Percentiles rank a stretch among this genome's conserved stretches.
These are phyloP conservation scores for Ametastegia equiseti DNA, from an alignment of 2,888 invertebrate genomes.

Conservation along the genomic window DNA sequence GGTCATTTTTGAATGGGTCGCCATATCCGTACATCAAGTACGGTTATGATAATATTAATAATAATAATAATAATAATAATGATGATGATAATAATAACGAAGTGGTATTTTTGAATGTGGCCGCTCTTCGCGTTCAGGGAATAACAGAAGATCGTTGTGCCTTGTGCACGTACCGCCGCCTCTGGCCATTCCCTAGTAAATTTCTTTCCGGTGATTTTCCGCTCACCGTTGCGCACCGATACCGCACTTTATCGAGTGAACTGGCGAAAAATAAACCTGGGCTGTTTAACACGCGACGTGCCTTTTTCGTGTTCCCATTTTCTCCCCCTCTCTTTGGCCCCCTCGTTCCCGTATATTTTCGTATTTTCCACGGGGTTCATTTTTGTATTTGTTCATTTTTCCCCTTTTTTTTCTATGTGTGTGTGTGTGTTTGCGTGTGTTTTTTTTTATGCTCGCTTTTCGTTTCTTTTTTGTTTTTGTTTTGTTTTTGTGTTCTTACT, in stretches of 20 bases:
- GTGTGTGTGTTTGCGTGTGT: background rate
- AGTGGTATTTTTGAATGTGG: background rate
- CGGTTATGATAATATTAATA: background rate
- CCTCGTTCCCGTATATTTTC: background rate
- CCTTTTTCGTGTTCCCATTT: conserved; percentile 2
- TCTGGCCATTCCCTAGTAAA: conserved; percentile 27
- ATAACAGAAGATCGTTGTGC: background rate
- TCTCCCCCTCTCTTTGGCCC: background rate
- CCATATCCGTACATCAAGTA: conserved; percentile 2
- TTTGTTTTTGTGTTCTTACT: background rate
- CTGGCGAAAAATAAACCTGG: conserved; percentile 33
- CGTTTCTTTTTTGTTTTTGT: background rate
- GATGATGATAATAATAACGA: background rate
- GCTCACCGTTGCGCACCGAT: conserved; percentile 43
- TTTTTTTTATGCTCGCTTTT: background rate
- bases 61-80: background rate
- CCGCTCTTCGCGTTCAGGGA: background rate
- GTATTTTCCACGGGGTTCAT: background rate
- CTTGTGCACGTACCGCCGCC: conserved; percentile 17
- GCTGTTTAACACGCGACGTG: conserved; percentile 42
- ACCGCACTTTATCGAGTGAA: conserved; percentile 44
- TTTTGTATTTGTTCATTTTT: background rate
- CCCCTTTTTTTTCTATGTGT: background rate
- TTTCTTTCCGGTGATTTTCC: conserved; percentile 46
- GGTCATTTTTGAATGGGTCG: background rate